These are phyloP conservation scores for Ptyas mucosa DNA, from an alignment of 2,113 vertebrate genomes.

Conservation along the genomic window DNA sequence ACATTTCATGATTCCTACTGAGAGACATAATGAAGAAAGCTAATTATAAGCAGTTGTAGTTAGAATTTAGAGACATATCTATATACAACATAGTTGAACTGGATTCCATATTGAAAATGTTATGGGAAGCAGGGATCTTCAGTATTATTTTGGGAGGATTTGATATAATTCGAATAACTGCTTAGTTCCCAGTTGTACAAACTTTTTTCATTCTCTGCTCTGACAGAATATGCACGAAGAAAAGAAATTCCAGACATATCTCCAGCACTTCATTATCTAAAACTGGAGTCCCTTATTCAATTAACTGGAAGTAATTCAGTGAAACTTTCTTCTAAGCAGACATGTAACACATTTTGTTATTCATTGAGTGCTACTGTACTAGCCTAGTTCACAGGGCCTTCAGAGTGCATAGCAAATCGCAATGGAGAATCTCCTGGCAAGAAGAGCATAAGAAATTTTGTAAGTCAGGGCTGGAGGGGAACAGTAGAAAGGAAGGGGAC, in stretches of 20 bases:
- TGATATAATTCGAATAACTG: background rate
- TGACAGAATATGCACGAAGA: background rate
- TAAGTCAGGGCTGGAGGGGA: background rate
- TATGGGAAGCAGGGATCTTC: background rate
- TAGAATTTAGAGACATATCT: background rate
- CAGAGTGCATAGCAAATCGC: background rate
- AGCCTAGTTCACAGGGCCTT: background rate
- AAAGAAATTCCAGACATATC: background rate
- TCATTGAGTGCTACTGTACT: background rate
- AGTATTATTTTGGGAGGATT: background rate
- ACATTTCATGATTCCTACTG: background rate
- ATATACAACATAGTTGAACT: background rate
- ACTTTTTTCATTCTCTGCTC: background rate
- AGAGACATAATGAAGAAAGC: background rate
- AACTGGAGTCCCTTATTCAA: background rate
- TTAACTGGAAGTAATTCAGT: background rate
- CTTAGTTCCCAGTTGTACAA: background rate
- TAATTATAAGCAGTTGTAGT: background rate
- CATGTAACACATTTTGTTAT: too few relatives aligned
- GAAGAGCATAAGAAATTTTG: background rate
- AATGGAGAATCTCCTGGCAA: background rate
- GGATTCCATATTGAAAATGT: background rate
- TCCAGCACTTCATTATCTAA: background rate
- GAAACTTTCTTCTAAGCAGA: background rate
- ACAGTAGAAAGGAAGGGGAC: background rate